phyloP scores from a whole-genome alignment of 2,797 vertebrate species.

The Choloepus didactylus region DNA sequence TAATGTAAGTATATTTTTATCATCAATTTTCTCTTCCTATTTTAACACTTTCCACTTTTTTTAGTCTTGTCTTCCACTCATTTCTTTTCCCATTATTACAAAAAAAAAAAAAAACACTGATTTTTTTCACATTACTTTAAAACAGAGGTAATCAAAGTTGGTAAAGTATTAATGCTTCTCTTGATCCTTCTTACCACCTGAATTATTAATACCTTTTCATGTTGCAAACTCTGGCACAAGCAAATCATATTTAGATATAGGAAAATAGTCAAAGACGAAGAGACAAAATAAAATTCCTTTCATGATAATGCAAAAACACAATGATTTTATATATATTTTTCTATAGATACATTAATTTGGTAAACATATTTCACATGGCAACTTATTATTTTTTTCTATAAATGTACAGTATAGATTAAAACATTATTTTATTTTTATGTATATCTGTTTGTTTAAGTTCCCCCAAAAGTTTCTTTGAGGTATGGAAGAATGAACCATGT shows the following conservation, averaged over 20 bases:
- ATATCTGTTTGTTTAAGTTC: not conserved
- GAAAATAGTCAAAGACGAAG: not conserved
- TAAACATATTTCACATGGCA: not conserved
- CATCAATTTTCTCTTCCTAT: not conserved
- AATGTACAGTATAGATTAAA: not conserved
- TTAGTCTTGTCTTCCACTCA: not conserved
- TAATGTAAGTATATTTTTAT: not conserved
- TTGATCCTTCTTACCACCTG: not conserved
- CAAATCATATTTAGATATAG: not conserved
- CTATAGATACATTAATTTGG: not conserved
- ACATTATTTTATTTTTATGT: not conserved
- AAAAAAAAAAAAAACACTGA: not conserved
- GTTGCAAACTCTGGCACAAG: not conserved
- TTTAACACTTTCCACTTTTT: not conserved
- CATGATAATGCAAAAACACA: not conserved
- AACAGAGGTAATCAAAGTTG: not conserved
- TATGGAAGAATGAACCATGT: not conserved
- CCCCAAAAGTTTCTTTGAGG: not conserved
- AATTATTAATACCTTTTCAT: not conserved
- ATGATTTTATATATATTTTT: not conserved
- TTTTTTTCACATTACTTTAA: slow-evolving; percentile 39
- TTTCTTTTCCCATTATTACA: not conserved
- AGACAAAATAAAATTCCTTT: not conserved
- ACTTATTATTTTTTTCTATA: not conserved
- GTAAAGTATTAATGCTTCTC: not conserved